These are phyloP conservation scores for Equus przewalskii DNA, from an alignment of 2,113 vertebrate genomes.

Conservation along the genomic window DNA sequence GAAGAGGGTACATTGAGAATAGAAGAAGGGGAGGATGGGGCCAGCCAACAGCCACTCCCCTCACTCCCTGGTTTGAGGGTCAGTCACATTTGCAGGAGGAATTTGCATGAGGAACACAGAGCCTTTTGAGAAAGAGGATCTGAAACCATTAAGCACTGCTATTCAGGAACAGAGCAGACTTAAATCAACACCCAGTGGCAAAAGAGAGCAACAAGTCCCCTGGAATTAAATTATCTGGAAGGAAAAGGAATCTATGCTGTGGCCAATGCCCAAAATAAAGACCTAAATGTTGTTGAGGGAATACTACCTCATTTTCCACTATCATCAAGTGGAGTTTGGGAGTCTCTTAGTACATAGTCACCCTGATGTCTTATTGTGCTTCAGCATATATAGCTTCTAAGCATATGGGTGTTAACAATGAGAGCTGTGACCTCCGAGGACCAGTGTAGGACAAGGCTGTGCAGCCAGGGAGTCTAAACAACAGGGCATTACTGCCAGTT, in stretches of 20 bases:
- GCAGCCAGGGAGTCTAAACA: not conserved
- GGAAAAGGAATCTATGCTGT: not conserved
- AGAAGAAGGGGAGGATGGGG: not conserved
- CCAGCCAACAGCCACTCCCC: not conserved
- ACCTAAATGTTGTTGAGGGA: not conserved
- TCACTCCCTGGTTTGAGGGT: not conserved
- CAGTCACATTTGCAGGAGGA: not conserved
- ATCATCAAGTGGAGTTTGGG: not conserved
- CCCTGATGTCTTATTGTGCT: not conserved
- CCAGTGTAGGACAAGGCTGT: not conserved
- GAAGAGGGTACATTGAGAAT: not conserved
- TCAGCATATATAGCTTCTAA: not conserved
- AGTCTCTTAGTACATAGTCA: not conserved
- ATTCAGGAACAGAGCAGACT: not conserved
- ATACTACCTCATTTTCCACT: not conserved
- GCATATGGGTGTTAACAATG: not conserved
- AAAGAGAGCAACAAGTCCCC: not conserved
- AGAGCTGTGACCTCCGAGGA: not conserved
- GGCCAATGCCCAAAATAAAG: not conserved
- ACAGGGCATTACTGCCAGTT: not conserved
- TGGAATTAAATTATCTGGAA: not conserved
- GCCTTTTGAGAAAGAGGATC: slow-evolving; percentile 1
- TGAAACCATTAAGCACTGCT: not conserved
- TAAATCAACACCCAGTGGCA: not conserved
- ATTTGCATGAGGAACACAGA: not conserved